Percentiles rank a stretch among this genome's conserved stretches.
Evolutionary conservation across 2,113 vertebrate genomes (phyloP).

Genomic region (Osmerus mordax): DNA sequence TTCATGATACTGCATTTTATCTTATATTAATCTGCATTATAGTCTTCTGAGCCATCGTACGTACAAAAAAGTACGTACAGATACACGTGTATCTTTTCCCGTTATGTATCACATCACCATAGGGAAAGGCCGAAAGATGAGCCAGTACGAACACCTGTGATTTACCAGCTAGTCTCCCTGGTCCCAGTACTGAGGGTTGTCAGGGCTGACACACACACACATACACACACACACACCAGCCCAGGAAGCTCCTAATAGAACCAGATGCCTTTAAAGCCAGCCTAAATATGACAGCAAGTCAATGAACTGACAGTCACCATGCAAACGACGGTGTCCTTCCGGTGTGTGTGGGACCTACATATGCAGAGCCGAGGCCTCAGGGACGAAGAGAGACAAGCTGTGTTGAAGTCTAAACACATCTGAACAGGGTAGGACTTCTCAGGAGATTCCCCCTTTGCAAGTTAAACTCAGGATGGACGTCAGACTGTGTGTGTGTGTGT

Average conservation of each 20-base stretch:
- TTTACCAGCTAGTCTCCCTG: background rate
- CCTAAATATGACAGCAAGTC: constrained; percentile 51
- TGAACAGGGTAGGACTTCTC: background rate
- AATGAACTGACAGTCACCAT: constrained; percentile 25
- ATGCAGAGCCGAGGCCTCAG: constrained; percentile 36
- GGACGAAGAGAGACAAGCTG: constrained; percentile 14
- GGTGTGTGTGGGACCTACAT: constrained; percentile 37
- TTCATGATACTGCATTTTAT: too few species aligned
- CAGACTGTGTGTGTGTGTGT: background rate
- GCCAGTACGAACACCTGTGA: constrained; percentile 38
- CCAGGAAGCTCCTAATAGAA: too few species aligned
- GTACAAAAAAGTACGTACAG: too few species aligned
- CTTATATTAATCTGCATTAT: background rate
- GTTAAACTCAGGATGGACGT: background rate
- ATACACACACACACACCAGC: too few species aligned
- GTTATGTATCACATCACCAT: background rate
- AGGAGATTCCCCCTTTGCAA: background rate
- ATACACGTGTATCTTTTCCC: background rate
- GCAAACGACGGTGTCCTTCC: constrained; percentile 39
- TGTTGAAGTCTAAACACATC: too few species aligned
- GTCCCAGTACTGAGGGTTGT: constrained; percentile 11
- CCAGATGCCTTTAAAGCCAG: constrained; percentile 2
- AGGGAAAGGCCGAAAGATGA: background rate
- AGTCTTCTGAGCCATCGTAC: background rate
- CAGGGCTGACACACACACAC: constrained; percentile 16